Conservation (phyloP, 2,113 vertebrate species). For the Gambusia affinis region DNA sequence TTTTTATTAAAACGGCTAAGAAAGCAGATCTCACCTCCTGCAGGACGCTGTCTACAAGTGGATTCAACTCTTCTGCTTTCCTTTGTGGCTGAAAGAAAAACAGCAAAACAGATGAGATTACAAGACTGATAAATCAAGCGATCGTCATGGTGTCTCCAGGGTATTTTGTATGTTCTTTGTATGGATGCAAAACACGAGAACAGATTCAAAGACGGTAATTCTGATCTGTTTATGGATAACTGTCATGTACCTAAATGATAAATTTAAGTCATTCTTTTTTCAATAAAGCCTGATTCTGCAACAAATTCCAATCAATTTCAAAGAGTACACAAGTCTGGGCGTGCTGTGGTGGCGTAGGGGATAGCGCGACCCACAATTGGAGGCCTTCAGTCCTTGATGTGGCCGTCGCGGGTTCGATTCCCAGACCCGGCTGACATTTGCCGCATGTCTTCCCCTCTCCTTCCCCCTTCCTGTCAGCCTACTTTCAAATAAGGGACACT, state of each 20-base stretch:
- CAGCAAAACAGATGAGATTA: neutral
- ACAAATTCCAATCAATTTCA: neutral
- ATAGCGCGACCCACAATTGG: no score
- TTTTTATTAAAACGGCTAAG: neutral
- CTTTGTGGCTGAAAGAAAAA: constrained; percentile 81
- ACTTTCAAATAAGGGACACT: no score
- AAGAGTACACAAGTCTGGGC: neutral
- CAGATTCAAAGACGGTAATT: neutral
- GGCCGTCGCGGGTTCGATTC: no score
- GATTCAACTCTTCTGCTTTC: constrained; percentile 93
- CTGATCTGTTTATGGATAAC: neutral
- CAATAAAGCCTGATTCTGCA: neutral
- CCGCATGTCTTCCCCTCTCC: no score
- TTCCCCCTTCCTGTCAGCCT: no score
- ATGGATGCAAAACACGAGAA: constrained; percentile 1
- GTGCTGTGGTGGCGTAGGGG: no score
- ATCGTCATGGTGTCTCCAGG: neutral
- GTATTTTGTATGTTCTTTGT: neutral
- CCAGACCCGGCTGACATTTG: no score
- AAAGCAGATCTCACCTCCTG: constrained; percentile 85
- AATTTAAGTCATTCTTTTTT: no score
- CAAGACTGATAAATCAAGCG: neutral
- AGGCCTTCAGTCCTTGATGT: no score
- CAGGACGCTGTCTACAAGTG: constrained; percentile 85
- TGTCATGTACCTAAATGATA: neutral